phyloP scores from a whole-genome alignment of 2,888 invertebrate genomes.

The Parapristionchus giblindavisi region DNA sequence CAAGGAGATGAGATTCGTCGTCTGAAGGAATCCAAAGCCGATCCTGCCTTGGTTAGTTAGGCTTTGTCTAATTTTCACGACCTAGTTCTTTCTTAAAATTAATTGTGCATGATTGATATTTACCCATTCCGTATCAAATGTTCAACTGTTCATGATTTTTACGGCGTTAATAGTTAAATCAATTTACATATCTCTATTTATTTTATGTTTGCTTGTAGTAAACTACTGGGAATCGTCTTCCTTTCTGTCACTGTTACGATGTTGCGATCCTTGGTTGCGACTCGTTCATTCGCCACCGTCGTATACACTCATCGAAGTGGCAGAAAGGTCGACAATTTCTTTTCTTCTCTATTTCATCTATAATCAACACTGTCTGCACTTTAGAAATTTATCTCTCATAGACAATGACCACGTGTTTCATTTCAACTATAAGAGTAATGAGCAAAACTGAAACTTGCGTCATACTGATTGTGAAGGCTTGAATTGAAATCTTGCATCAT shows the following conservation, averaged over 20 bases:
- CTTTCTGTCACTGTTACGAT: conserved; percentile 31
- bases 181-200: too few species aligned
- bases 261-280: conserved; percentile 41
- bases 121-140: too few species aligned
- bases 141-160: too few species aligned
- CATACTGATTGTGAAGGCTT: not conserved
- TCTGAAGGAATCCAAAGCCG: conserved; percentile 49
- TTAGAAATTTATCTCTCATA: not conserved
- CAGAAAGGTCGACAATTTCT: conserved; percentile 52
- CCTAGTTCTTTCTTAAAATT: too few species aligned
- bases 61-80: not conserved
- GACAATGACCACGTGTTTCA: too few species aligned
- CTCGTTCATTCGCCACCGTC: conserved; percentile 43
- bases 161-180: not conserved
- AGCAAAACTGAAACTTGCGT: too few species aligned
- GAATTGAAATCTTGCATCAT: conserved; percentile 3
- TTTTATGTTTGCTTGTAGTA: too few species aligned
- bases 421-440: too few species aligned
- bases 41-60: conserved; percentile 46
- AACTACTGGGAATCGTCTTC: conserved; percentile 35
- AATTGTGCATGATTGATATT: too few species aligned
- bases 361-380: too few species aligned
- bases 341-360: not conserved
- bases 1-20: conserved; percentile 50
- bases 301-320: conserved; percentile 64